Percentiles rank a stretch among this genome's conserved stretches.
phyloP scores from a whole-genome alignment of 2,888 invertebrate species.

The Diogma glabrata region DNA sequence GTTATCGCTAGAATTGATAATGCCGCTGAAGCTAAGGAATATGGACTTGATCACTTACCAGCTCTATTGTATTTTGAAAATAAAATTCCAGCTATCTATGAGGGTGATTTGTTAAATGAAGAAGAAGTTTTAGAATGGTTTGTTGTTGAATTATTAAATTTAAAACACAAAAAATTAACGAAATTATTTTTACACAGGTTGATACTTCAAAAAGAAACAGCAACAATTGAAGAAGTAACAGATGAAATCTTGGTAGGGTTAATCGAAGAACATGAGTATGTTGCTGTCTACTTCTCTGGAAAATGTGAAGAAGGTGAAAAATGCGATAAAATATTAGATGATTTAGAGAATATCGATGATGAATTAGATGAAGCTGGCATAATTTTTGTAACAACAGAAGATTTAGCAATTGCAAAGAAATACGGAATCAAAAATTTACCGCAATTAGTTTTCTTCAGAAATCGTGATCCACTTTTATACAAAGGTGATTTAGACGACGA shows the following conservation, averaged over 20 bases:
- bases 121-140: constrained; percentile 84
- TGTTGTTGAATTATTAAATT: constrained; percentile 17
- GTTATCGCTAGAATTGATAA: constrained; percentile 85
- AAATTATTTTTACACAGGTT: no score
- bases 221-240: constrained; percentile 89
- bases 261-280: constrained; percentile 84
- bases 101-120: constrained; percentile 84
- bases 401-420: constrained; percentile 66
- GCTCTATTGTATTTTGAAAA: constrained; percentile 78
- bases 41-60: constrained; percentile 75
- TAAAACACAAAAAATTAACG: not conserved
- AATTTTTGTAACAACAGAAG: constrained; percentile 88
- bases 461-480: constrained; percentile 77
- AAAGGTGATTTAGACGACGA: constrained; percentile 80
- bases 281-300: constrained; percentile 88
- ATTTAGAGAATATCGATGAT: constrained; percentile 85
- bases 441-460: constrained; percentile 78
- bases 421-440: constrained; percentile 77
- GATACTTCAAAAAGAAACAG: constrained; percentile 73
- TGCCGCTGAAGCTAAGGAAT: constrained; percentile 80
- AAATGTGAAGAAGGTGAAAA: constrained; percentile 79
- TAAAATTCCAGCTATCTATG: constrained; percentile 81
- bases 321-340: constrained; percentile 73
- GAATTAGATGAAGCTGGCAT: constrained; percentile 88
- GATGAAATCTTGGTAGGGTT: constrained; percentile 78